A percentile compares a stretch with the other conserved stretches of the same genome.
phyloP scores from a whole-genome alignment of 2,888 invertebrate species.

The Diaperis boleti region DNA sequence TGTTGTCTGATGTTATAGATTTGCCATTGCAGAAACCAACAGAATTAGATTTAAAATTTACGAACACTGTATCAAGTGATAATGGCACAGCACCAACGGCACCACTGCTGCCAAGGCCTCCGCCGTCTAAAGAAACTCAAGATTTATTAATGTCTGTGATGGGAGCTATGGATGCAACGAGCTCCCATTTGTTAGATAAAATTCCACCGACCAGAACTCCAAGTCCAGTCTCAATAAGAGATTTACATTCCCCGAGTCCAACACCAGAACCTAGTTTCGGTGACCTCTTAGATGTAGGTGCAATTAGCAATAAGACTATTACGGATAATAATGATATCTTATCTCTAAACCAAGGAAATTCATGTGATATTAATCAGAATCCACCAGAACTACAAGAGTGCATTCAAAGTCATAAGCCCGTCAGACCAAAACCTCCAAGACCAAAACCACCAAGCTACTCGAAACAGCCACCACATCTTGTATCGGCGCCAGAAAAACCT shows the following conservation, averaged over 20 bases:
- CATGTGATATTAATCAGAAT: slow-evolving; percentile 67
- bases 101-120: slow-evolving; percentile 68
- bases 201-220: slow-evolving; percentile 88
- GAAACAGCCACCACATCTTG: slow-evolving; percentile 39
- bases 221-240: slow-evolving; percentile 86
- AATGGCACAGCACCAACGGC: slow-evolving; percentile 49
- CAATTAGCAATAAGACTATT: slow-evolving; percentile 50
- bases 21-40: slow-evolving; percentile 63
- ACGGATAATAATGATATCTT: slow-evolving; percentile 50
- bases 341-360: slow-evolving; percentile 54
- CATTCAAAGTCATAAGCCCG: slow-evolving; percentile 50
- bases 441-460: slow-evolving; percentile 51
- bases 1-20: slow-evolving; percentile 40
- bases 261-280: slow-evolving; percentile 78
- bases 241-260: slow-evolving; percentile 87
- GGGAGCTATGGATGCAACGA: slow-evolving; percentile 89
- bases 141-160: slow-evolving; percentile 88
- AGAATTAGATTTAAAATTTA: slow-evolving; percentile 64
- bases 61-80: slow-evolving; percentile 54
- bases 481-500: slow-evolving; percentile 42
- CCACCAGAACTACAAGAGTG: slow-evolving; percentile 28
- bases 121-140: slow-evolving; percentile 84
- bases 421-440: slow-evolving; percentile 49
- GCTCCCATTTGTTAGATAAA: slow-evolving; percentile 84
- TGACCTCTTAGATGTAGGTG: slow-evolving; percentile 75